Conservation (phyloP, 2,888 invertebrate genomes). For the Sthenelais limicola region DNA sequence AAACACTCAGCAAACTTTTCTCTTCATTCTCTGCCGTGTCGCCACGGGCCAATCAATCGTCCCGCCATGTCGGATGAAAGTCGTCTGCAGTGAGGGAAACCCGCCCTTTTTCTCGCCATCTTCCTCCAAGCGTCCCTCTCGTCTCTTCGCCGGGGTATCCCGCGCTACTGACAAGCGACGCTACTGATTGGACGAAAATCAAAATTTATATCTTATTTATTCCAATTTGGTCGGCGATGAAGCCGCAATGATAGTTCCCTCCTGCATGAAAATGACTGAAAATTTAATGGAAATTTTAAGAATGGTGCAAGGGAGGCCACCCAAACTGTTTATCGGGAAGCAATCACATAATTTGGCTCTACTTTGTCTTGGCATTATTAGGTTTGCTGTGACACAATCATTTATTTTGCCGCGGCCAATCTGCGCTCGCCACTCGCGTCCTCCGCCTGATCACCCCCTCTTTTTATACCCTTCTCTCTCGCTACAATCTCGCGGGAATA, state of each 20-base stretch:
- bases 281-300: slow-evolving; percentile 40
- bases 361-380: slow-evolving; percentile 38
- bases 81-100: slow-evolving; percentile 17
- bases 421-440: not conserved
- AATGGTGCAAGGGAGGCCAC: slow-evolving; percentile 28
- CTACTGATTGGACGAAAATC: slow-evolving; percentile 38
- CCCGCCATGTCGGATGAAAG: slow-evolving; percentile 18
- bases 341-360: slow-evolving; percentile 40
- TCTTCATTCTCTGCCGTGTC: slow-evolving; percentile 36
- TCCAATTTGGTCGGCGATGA: slow-evolving; percentile 36
- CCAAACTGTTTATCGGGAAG: slow-evolving; percentile 38
- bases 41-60: slow-evolving; percentile 37
- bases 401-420: slow-evolving; percentile 36
- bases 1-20: slow-evolving; percentile 34
- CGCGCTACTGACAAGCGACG: slow-evolving; percentile 22
- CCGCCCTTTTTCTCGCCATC: slow-evolving; percentile 27
- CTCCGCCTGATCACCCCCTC: slow-evolving; percentile 14
- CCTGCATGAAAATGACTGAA: slow-evolving; percentile 40
- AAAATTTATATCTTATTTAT: slow-evolving; percentile 40
- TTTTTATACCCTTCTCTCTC: not conserved
- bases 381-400: slow-evolving; percentile 37
- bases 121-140: slow-evolving; percentile 1
- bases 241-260: slow-evolving; percentile 39
- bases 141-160: not conserved
- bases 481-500: slow-evolving; percentile 10